A percentile compares a stretch with the other conserved stretches of the same genome.
Evolutionary conservation across 2,888 invertebrate genomes (phyloP).

Genomic region (Caenorhabditis doughertyi): DNA sequence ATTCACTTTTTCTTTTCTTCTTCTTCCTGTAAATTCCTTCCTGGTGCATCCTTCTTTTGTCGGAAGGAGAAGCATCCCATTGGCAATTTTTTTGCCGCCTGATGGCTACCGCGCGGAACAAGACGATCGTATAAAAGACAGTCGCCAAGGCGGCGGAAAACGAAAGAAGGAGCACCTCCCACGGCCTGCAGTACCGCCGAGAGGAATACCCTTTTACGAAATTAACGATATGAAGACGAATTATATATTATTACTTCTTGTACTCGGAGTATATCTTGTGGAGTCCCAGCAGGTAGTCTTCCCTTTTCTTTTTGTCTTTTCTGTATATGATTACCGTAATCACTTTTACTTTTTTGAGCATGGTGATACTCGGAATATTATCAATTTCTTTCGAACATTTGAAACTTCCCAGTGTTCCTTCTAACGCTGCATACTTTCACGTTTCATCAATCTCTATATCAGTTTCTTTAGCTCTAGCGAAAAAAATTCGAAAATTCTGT

Average conservation of each 20-base stretch:
- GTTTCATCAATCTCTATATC: too few relatives aligned
- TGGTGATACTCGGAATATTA: too few relatives aligned
- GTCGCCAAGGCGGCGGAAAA: conserved; percentile 32
- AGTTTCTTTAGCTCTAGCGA: too few relatives aligned
- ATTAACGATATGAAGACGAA: conserved; percentile 42
- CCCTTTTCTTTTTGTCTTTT: background rate
- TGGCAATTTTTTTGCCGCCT: conserved; percentile 56
- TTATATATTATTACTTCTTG: conserved; percentile 33
- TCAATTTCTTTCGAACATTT: too few relatives aligned
- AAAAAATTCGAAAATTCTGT: too few relatives aligned
- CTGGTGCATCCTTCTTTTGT: conserved; percentile 26
- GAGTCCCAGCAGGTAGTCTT: conserved; percentile 44
- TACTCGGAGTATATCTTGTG: conserved; percentile 30
- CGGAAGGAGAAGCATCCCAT: conserved; percentile 51
- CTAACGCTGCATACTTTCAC: too few relatives aligned
- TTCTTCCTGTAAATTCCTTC: conserved; percentile 25
- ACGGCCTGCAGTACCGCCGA: conserved; percentile 23
- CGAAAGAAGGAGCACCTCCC: conserved; percentile 54
- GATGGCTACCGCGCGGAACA: conserved; percentile 61
- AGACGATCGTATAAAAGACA: conserved; percentile 53
- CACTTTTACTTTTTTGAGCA: too few relatives aligned
- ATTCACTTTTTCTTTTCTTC: conserved; percentile 8
- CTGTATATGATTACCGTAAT: background rate
- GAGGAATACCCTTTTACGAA: background rate
- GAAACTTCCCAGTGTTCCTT: too few relatives aligned